Evolutionary conservation across 2,113 vertebrate genomes (phyloP).

Genomic region (Platysternon megacephalum): DNA sequence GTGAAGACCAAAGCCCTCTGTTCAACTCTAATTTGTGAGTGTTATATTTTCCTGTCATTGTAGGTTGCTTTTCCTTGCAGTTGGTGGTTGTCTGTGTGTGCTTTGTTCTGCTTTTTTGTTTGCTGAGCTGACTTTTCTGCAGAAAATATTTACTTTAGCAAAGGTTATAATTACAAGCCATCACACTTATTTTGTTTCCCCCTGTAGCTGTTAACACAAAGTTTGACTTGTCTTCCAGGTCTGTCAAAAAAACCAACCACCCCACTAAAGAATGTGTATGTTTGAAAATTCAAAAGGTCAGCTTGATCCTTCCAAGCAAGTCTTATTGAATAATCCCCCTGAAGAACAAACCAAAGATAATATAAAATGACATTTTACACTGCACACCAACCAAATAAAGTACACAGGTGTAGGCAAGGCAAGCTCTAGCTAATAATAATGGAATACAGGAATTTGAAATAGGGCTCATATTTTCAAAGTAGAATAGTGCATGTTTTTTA

Average conservation of each 20-base stretch:
- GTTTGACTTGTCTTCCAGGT: constrained; percentile 50
- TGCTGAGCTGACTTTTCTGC: neutral
- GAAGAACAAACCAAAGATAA: constrained; percentile 41
- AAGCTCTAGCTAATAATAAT: neutral
- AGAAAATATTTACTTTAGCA: constrained; percentile 45
- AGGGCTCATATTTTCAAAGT: neutral
- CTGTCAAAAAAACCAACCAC: constrained; percentile 17
- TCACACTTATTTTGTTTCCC: constrained; percentile 26
- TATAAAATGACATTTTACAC: constrained; percentile 55
- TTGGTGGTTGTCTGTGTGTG: neutral
- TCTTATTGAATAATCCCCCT: constrained; percentile 24
- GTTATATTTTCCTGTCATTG: neutral
- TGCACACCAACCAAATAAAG: neutral
- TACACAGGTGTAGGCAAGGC: neutral
- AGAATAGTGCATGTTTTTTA: neutral
- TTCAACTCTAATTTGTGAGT: neutral
- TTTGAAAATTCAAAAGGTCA: constrained; percentile 63
- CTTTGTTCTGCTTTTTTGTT: neutral
- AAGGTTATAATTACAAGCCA: constrained; percentile 37
- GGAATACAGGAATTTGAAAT: neutral
- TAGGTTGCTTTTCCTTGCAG: neutral
- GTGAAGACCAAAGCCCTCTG: neutral
- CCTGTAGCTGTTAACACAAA: constrained; percentile 28
- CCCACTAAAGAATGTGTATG: neutral
- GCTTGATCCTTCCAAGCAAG: neutral